Conservation (phyloP, 35 echinoderm and acorn worm species). For the Apostichopus californicus region DNA sequence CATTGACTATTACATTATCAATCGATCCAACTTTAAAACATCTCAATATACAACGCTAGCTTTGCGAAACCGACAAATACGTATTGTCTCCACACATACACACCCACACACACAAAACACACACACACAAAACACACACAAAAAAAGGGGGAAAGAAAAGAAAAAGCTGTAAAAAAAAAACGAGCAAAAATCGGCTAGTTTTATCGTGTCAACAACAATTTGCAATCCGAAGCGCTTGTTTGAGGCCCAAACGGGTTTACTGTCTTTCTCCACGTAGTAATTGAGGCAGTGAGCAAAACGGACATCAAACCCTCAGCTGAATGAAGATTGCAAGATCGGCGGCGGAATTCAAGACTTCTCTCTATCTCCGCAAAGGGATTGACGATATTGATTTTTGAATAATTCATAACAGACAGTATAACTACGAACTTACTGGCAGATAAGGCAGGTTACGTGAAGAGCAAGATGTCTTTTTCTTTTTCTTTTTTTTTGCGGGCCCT, state of each 20-base stretch:
- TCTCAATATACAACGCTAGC: not conserved
- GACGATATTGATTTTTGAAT: conserved; percentile 13
- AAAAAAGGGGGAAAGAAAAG: no score
- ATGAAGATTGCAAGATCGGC: not conserved
- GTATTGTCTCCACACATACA: not conserved
- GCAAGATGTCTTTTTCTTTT: not conserved
- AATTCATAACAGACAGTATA: not conserved
- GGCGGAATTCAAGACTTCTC: not conserved
- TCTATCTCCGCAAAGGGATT: not conserved
- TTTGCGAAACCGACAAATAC: not conserved
- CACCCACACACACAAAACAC: no score
- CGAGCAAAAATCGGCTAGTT: conserved; percentile 1
- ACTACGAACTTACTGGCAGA: not conserved
- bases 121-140: not conserved
- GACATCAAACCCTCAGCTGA: conserved; percentile 8
- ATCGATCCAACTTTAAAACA: not conserved
- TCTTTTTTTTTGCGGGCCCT: not conserved
- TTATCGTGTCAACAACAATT: conserved; percentile 19
- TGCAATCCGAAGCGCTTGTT: conserved; percentile 2
- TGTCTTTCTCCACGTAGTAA: not conserved
- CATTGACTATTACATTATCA: no score
- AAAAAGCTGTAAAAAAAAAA: not conserved
- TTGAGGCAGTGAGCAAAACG: not conserved
- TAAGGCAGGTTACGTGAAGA: not conserved
- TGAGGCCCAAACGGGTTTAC: not conserved